Evolutionary conservation across 2,113 vertebrate genomes (phyloP).

Genomic region (Aegithalos caudatus): DNA sequence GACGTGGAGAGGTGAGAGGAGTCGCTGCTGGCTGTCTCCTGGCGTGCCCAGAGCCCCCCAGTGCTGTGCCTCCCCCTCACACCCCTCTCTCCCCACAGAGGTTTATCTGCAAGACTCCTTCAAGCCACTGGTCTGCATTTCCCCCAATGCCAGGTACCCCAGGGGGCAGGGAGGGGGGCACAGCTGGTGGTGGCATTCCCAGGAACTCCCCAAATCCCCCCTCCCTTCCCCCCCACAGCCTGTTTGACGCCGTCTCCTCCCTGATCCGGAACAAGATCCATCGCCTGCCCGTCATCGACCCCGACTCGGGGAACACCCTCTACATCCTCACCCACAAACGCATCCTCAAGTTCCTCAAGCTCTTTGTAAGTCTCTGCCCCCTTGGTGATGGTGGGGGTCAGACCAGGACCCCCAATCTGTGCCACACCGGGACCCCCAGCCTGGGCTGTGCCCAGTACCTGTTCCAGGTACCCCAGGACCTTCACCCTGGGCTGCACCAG

Average conservation of each 20-base stretch:
- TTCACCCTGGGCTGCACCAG: not conserved
- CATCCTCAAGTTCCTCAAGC: conserved; percentile 97
- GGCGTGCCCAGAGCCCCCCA: accelerated
- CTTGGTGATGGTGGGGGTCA: not conserved
- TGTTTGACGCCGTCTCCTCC: conserved; percentile 95
- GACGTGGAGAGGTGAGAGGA: conserved; percentile 92
- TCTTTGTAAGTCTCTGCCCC: conserved; percentile 85
- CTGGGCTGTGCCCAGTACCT: not conserved
- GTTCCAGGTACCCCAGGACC: too few species aligned
- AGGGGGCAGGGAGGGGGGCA: not conserved
- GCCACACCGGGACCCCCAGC: too few species aligned
- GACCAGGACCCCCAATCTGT: accelerated
- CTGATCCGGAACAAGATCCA: conserved; percentile 96
- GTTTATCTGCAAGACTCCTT: conserved; percentile 96
- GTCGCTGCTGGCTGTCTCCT: accelerated
- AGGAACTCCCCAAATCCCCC: not conserved
- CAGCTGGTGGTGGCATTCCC: accelerated
- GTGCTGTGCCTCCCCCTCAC: not conserved
- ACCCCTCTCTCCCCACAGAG: conserved; percentile 71
- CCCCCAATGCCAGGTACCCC: conserved; percentile 90
- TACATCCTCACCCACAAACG: conserved; percentile 99
- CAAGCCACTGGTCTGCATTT: conserved; percentile 95
- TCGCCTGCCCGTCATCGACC: conserved; percentile 94
- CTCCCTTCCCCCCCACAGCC: conserved; percentile 65
- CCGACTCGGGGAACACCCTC: conserved; percentile 90